These are phyloP conservation scores for Neoarius graeffei DNA, from an alignment of 2,113 vertebrate species.

Conservation along the genomic window DNA sequence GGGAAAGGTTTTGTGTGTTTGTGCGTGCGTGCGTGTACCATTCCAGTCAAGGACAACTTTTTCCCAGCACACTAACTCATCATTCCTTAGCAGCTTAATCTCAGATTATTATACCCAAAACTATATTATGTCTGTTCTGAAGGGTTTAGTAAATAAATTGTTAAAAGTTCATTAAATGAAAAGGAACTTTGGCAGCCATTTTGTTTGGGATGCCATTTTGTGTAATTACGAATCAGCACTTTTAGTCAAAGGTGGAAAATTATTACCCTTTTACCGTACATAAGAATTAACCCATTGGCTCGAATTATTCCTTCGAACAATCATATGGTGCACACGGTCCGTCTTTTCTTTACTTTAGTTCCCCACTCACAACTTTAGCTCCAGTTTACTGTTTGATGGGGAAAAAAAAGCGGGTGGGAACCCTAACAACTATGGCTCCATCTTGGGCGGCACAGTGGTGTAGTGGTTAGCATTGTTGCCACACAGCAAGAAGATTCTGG, in stretches of 20 bases:
- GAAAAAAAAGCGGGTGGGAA: too few species aligned
- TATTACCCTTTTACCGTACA: not conserved
- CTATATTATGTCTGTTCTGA: not conserved
- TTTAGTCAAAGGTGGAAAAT: not conserved
- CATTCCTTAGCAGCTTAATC: not conserved
- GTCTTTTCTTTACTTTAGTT: not conserved
- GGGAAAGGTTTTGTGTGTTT: not conserved
- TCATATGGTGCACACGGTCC: not conserved
- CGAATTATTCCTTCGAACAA: not conserved
- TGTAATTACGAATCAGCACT: not conserved
- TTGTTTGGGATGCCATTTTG: not conserved
- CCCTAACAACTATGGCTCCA: too few species aligned
- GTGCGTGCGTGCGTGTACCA: not conserved
- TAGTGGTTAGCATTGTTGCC: too few species aligned
- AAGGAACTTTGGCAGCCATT: not conserved
- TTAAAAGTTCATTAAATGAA: not conserved
- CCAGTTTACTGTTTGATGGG: not conserved
- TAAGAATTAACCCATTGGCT: not conserved
- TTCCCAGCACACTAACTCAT: not conserved
- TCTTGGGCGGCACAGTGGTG: too few species aligned
- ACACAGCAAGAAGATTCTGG: too few species aligned
- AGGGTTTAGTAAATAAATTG: not conserved
- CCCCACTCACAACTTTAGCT: not conserved
- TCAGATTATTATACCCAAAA: not conserved
- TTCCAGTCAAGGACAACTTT: slow-evolving; percentile 4